phyloP scores from a whole-genome alignment of 1,140 invertebrate species.

The Drosophila persimilis region DNA sequence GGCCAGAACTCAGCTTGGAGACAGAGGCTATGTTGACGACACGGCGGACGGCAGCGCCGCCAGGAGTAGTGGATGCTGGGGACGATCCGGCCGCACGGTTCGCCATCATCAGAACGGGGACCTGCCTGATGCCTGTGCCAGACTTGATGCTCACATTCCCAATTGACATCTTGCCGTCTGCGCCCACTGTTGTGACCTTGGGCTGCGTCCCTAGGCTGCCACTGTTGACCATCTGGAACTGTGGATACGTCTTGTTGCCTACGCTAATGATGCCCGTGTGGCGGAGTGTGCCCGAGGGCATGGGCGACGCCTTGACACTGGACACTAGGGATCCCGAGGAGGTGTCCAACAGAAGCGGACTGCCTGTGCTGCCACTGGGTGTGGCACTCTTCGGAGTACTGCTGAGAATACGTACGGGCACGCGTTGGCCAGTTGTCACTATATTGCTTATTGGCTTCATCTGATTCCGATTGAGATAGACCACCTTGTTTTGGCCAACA shows the following conservation, averaged over 20 bases:
- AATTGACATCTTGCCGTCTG: slow-evolving; percentile 46
- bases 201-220: not conserved
- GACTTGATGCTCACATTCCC: slow-evolving; percentile 60
- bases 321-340: slow-evolving; percentile 38
- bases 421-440: slow-evolving; percentile 8
- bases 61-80: slow-evolving; percentile 28
- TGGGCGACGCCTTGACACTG: slow-evolving; percentile 30
- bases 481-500: slow-evolving; percentile 55
- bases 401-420: slow-evolving; percentile 66
- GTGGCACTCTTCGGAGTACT: slow-evolving; percentile 44
- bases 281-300: slow-evolving; percentile 31
- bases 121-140: slow-evolving; percentile 49
- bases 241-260: slow-evolving; percentile 46
- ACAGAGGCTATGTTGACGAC: slow-evolving; percentile 52
- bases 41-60: slow-evolving; percentile 50
- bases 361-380: slow-evolving; percentile 12
- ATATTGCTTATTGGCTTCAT: slow-evolving; percentile 64
- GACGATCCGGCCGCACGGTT: slow-evolving; percentile 33
- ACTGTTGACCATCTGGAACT: slow-evolving; percentile 63
- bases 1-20: slow-evolving; percentile 30
- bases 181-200: slow-evolving; percentile 5
- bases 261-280: slow-evolving; percentile 32
- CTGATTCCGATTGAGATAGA: slow-evolving; percentile 72
- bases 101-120: slow-evolving; percentile 58
- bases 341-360: slow-evolving; percentile 46